Percentiles rank a stretch among this genome's conserved stretches.
phyloP scores from a whole-genome alignment of 2,888 invertebrate genomes.

The Volucella bombylans region DNA sequence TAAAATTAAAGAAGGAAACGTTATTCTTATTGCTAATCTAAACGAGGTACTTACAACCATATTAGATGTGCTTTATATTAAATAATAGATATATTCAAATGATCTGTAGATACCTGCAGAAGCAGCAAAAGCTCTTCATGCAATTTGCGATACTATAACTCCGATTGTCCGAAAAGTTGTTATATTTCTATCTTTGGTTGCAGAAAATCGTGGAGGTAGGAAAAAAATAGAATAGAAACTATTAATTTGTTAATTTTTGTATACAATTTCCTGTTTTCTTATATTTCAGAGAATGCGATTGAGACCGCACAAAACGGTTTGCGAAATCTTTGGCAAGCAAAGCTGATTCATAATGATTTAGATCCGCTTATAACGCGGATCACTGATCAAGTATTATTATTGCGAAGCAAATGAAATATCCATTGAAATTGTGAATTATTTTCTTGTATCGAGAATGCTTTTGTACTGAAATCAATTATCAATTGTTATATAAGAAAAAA shows the following conservation, averaged over 20 bases:
- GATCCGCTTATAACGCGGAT: constrained; percentile 80
- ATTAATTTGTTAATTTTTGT: neutral
- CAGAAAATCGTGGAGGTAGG: constrained; percentile 53
- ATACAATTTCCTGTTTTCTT: constrained; percentile 8
- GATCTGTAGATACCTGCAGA: constrained; percentile 77
- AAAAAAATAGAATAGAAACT: neutral
- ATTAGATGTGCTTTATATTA: constrained; percentile 5
- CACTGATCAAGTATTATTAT: constrained; percentile 79
- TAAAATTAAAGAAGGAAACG: constrained; percentile 78
- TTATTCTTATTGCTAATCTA: constrained; percentile 79
- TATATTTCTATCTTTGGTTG: constrained; percentile 82
- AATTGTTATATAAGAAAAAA: neutral
- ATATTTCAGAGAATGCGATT: constrained; percentile 31
- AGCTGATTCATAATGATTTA: constrained; percentile 76
- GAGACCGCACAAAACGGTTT: constrained; percentile 76
- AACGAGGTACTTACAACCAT: constrained; percentile 77
- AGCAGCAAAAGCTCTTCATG: constrained; percentile 83
- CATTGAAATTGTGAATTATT: neutral
- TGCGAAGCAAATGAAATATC: constrained; percentile 59
- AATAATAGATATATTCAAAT: neutral
- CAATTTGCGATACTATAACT: constrained; percentile 84
- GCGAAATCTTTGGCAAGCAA: constrained; percentile 77
- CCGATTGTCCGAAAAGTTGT: constrained; percentile 82
- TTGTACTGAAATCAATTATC: constrained; percentile 9
- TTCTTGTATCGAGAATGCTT: neutral